Conservation (phyloP, 2,888 invertebrate genomes). For the Tachina fera region DNA sequence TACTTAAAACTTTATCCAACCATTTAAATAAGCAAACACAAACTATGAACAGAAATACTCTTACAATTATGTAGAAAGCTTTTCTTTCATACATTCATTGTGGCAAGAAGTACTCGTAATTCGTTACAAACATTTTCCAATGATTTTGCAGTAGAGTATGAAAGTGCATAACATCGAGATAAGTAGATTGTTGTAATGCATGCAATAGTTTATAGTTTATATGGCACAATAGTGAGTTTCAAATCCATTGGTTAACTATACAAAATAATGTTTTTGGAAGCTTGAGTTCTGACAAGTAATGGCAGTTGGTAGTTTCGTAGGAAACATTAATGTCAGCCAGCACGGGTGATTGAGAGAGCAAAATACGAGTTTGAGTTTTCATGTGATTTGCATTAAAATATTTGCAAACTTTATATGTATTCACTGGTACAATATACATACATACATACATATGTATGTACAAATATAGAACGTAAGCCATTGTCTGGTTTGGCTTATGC, state of each 20-base stretch:
- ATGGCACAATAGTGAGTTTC: slow-evolving; percentile 2
- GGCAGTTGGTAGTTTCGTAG: neutral
- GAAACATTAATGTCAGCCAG: neutral
- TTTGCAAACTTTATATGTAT: slow-evolving; percentile 15
- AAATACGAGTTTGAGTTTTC: neutral
- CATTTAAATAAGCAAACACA: slow-evolving; percentile 40
- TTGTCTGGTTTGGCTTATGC: slow-evolving; percentile 7
- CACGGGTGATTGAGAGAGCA: slow-evolving; percentile 1
- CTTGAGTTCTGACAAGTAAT: neutral
- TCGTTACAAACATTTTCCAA: slow-evolving; percentile 40
- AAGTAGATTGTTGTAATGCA: slow-evolving; percentile 27
- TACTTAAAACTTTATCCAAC: slow-evolving; percentile 60
- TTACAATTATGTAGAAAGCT: slow-evolving; percentile 24
- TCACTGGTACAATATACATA: too few relatives aligned
- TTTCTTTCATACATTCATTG: slow-evolving; percentile 39
- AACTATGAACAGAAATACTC: neutral
- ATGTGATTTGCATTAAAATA: slow-evolving; percentile 31
- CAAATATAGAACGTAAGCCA: neutral
- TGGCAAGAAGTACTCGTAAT: slow-evolving; percentile 58
- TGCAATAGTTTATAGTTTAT: slow-evolving; percentile 14
- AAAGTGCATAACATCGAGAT: neutral
- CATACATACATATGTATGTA: neutral
- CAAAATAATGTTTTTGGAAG: neutral
- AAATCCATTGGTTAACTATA: slow-evolving; percentile 5
- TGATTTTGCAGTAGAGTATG: slow-evolving; percentile 14